Evolutionary conservation across 2,888 invertebrate species (phyloP).

Genomic region (Sinhomidia bicolor): DNA sequence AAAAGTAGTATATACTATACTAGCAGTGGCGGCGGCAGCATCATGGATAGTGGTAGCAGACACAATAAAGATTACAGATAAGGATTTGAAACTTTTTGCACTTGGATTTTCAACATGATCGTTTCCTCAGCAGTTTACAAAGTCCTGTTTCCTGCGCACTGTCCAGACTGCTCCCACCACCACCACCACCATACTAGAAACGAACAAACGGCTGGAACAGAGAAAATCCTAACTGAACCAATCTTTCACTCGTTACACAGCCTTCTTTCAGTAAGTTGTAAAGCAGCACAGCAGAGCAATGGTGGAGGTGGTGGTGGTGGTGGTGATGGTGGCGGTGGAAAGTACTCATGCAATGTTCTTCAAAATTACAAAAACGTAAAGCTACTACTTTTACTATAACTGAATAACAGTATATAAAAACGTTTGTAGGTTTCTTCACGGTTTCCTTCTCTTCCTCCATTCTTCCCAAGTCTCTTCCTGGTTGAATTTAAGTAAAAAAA

Average conservation of each 20-base stretch:
- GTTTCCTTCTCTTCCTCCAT: slow-evolving; percentile 29
- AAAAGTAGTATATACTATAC: no score
- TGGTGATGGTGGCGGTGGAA: background rate
- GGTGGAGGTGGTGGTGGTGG: background rate
- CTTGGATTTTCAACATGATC: slow-evolving; percentile 53
- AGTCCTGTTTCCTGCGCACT: slow-evolving; percentile 52
- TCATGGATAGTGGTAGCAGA: slow-evolving; percentile 10
- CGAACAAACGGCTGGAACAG: slow-evolving; percentile 11
- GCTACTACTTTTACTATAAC: background rate
- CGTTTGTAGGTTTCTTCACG: slow-evolving; percentile 7
- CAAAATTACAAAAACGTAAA: background rate
- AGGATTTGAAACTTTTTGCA: slow-evolving; percentile 60
- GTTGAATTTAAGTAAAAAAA: slow-evolving; percentile 26
- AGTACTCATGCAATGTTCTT: background rate
- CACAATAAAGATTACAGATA: slow-evolving; percentile 36
- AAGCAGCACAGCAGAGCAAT: no score
- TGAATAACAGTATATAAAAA: background rate
- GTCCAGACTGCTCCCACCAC: slow-evolving; percentile 55
- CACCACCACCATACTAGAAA: background rate
- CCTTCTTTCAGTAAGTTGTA: slow-evolving; percentile 17
- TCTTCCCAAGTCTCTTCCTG: slow-evolving; percentile 35
- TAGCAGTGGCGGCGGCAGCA: background rate
- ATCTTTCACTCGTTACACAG: slow-evolving; percentile 2
- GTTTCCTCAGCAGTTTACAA: slow-evolving; percentile 32
- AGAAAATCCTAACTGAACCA: background rate